These are phyloP conservation scores for Rotaria macrura DNA, from an alignment of 2,888 invertebrate genomes.

Conservation along the genomic window DNA sequence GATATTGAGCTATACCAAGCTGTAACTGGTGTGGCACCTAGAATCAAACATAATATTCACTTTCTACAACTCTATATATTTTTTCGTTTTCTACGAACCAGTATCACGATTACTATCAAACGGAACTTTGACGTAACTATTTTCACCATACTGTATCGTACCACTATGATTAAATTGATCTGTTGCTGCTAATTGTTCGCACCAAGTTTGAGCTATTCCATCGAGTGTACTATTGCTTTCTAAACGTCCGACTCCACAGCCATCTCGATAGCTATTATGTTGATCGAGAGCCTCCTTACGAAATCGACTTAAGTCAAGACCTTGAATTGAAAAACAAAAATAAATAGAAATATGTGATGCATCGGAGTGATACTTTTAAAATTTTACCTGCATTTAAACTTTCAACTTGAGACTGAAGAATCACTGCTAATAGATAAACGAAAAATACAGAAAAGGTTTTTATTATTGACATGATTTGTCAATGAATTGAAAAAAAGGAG, in stretches of 20 bases:
- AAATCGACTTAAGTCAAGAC: not conserved
- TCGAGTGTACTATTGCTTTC: not conserved
- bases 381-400: not conserved
- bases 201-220: not conserved
- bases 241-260: not conserved
- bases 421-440: not conserved
- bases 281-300: not conserved
- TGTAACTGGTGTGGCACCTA: not conserved
- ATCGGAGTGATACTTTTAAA: too few species aligned
- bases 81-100: not conserved
- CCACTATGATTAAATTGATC: not conserved
- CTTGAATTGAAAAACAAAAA: not conserved
- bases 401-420: not conserved
- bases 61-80: not conserved
- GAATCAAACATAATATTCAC: not conserved
- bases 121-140: not conserved
- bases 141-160: not conserved
- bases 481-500: not conserved
- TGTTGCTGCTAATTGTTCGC: not conserved
- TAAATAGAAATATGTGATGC: too few species aligned
- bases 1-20: not conserved
- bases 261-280: not conserved
- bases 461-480: not conserved
- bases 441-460: not conserved
- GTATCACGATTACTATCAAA: not conserved